Evolutionary conservation across 1,140 invertebrate genomes (phyloP).

Genomic region (Goniozus legneri): DNA sequence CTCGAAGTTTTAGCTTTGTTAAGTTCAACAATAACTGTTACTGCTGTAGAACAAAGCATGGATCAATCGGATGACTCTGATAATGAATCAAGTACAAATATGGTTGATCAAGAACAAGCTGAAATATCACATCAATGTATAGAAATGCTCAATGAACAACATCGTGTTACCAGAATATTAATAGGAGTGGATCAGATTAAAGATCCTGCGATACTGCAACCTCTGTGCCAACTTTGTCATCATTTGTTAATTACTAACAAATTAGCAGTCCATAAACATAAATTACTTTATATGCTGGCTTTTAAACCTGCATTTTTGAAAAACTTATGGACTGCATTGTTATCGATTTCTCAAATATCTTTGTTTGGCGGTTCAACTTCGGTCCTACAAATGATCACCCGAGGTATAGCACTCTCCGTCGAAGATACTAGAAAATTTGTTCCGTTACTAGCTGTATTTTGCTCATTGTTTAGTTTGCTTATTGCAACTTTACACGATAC

Average conservation of each 20-base stretch:
- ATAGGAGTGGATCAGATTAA: constrained; percentile 60
- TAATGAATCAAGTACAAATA: constrained; percentile 40
- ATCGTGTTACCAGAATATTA: constrained; percentile 62
- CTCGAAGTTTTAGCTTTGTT: constrained; percentile 48
- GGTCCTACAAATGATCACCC: constrained; percentile 68
- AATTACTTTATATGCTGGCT: constrained; percentile 81
- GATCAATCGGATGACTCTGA: constrained; percentile 33
- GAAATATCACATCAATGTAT: constrained; percentile 55
- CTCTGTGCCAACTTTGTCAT: constrained; percentile 74
- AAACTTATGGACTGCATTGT: constrained; percentile 69
- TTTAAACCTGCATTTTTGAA: constrained; percentile 81
- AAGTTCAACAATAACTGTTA: constrained; percentile 36
- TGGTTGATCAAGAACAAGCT: constrained; percentile 42
- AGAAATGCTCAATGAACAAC: constrained; percentile 64
- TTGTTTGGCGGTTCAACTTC: constrained; percentile 64
- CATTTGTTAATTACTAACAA: constrained; percentile 72
- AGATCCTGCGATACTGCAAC: constrained; percentile 59
- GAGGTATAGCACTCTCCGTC: constrained; percentile 62
- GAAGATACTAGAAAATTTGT: constrained; percentile 72
- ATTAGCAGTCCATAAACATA: constrained; percentile 75
- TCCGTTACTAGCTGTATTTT: constrained; percentile 79
- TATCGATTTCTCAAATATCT: constrained; percentile 55
- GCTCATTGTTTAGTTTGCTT: constrained; percentile 77
- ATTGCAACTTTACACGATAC: constrained; percentile 84
- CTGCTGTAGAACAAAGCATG: constrained; percentile 10